Evolutionary conservation across 1,140 invertebrate species (phyloP).

Genomic region (Psix sp.): DNA sequence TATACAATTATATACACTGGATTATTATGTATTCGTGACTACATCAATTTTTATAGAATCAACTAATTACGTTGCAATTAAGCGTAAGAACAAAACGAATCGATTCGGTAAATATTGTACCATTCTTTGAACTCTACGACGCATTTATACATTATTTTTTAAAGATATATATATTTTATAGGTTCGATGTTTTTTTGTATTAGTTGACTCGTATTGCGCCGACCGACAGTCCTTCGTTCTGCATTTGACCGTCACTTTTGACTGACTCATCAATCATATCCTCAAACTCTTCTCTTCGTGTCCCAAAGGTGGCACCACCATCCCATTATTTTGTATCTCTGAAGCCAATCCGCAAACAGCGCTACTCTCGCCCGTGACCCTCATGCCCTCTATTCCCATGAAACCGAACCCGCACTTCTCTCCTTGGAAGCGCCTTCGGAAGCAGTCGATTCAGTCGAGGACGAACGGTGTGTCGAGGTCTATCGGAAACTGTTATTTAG

Average conservation of each 20-base stretch:
- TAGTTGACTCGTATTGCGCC: conserved; percentile 34
- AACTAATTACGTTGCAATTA: conserved; percentile 8
- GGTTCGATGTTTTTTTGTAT: conserved; percentile 40
- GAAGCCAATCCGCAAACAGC: too few relatives aligned
- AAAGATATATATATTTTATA: conserved; percentile 49
- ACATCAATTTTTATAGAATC: too few relatives aligned
- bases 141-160: conserved; percentile 50
- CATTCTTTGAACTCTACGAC: conserved; percentile 27
- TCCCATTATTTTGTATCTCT: conserved; percentile 21
- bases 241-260: conserved; percentile 21
- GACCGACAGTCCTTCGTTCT: conserved; percentile 44
- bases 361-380: too few relatives aligned
- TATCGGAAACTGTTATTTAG: conserved; percentile 49
- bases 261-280: conserved; percentile 10
- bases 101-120: conserved; percentile 46
- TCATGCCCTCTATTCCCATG: conserved; percentile 1
- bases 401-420: neutral
- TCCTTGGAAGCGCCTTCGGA: conserved; percentile 27
- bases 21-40: too few relatives aligned
- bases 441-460: conserved; percentile 51
- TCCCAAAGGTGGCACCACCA: conserved; percentile 3
- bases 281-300: neutral
- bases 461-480: conserved; percentile 43
- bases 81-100: conserved; percentile 6
- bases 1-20: conserved; percentile 37